Conservation (phyloP, 2,888 invertebrate species). For the Phyllotreta cruciferae region DNA sequence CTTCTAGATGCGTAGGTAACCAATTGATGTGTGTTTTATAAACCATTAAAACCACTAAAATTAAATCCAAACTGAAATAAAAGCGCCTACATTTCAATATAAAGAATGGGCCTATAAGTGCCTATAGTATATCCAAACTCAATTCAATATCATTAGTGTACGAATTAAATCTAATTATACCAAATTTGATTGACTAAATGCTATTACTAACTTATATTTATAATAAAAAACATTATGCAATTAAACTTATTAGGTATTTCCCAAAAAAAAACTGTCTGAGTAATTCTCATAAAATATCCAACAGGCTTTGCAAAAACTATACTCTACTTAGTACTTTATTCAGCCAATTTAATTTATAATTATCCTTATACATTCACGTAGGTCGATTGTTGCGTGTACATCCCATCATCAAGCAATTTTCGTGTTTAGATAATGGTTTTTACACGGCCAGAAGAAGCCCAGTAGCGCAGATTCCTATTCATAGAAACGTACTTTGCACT, state of each 20-base stretch:
- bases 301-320: too few relatives aligned
- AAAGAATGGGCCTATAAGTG: not conserved
- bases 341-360: too few relatives aligned
- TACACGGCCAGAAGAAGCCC: conserved; percentile 1
- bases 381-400: too few relatives aligned
- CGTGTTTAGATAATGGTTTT: conserved; percentile 12
- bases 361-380: too few relatives aligned
- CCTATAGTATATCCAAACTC: not conserved
- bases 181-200: too few relatives aligned
- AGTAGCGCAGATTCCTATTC: not conserved
- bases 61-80: not conserved
- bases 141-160: not conserved
- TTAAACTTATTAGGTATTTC: too few relatives aligned
- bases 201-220: too few relatives aligned
- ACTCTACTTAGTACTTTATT: too few relatives aligned
- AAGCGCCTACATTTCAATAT: conserved; percentile 1
- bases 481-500: conserved; percentile 10
- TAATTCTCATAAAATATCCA: too few relatives aligned
- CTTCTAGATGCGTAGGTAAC: not conserved
- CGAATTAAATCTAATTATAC: not conserved
- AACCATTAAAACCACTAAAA: not conserved
- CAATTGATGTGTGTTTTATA: not conserved
- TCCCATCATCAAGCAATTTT: not conserved
- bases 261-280: too few relatives aligned
- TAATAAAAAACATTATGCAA: too few relatives aligned